Conservation (phyloP, 2,888 invertebrate species). For the Drosophila hawaiiensis region DNA sequence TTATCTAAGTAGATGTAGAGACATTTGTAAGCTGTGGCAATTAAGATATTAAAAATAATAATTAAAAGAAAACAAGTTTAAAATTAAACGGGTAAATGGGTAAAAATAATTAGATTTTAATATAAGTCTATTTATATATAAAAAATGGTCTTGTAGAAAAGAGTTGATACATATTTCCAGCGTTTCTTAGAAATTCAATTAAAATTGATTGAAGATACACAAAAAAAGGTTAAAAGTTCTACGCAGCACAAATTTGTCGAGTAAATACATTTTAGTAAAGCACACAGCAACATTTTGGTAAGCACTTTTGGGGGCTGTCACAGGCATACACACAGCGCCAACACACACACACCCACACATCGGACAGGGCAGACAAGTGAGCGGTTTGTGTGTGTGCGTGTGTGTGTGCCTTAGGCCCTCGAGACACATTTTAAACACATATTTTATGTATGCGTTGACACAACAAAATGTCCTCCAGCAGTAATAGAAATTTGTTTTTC, state of each 20-base stretch:
- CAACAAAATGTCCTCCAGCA: slow-evolving; percentile 44
- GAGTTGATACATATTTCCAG: slow-evolving; percentile 12
- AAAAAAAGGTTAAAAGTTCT: slow-evolving; percentile 63
- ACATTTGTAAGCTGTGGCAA: not conserved
- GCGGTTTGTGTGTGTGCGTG: slow-evolving; percentile 7
- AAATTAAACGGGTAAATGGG: not conserved
- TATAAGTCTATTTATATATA: slow-evolving; percentile 1
- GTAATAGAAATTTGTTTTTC: slow-evolving; percentile 66
- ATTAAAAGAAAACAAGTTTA: not conserved
- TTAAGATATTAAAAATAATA: no score
- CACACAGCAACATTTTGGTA: slow-evolving; percentile 24
- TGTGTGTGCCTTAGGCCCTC: slow-evolving; percentile 21
- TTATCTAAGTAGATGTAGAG: not conserved
- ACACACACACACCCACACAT: slow-evolving; percentile 16
- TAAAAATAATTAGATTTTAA: not conserved
- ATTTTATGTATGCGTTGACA: slow-evolving; percentile 71
- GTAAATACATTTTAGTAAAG: slow-evolving; percentile 59
- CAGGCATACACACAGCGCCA: slow-evolving; percentile 13
- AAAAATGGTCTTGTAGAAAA: slow-evolving; percentile 9
- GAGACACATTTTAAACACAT: slow-evolving; percentile 32
- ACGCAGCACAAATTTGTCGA: slow-evolving; percentile 72
- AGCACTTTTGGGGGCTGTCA: slow-evolving; percentile 44
- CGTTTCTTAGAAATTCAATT: slow-evolving; percentile 59
- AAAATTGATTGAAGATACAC: slow-evolving; percentile 75
- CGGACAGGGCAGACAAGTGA: slow-evolving; percentile 21